Base-by-base conservation (phyloP, 1,140 invertebrate genomes). In the Micrasema minimum region DNA sequence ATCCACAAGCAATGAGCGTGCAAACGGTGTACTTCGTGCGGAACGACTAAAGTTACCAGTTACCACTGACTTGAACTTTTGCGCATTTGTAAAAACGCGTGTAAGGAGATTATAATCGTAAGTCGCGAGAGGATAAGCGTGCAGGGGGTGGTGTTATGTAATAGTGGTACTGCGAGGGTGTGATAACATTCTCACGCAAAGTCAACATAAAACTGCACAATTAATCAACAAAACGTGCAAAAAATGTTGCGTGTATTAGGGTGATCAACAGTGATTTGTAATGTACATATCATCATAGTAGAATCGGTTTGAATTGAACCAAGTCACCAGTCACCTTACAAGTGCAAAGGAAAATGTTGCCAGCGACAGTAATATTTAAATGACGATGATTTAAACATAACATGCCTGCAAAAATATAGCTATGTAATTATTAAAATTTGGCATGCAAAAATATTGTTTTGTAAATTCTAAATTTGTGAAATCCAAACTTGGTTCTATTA, bases 61-160 rank as follows among this genome's bases (percentile, higher is more conserved):
- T 38, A 20, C 45, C 45, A 16, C 11, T 48, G 16, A 10, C 16
- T 16, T 20, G 16, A 20, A 22, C 46, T 48, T 6, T 18, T 14
- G 11, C n/a, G 16, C n/a, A 10, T 20, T 48, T 48, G 18, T 16
- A 48, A 20, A 48, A 48, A 48, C 16, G 20, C 18, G 18, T 48
- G 46, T 20, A 45, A 45, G 43, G 46, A 48, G 46, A 48, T 48
- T 20, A 20, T 48, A 48, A 48, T 48, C 46, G 18, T 48, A 48
- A 48, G 46, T 16, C 46, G n/a, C n/a, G n/a, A n/a, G n/a, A n/a
- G n/a, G 46, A 48, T 48, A 18, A 22, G 7, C n/a, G 16, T 20
- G 20, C 18, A 20, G n/a, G 7, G 18, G 10, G n/a, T 2, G 46
- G 46, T 16, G 46, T 48, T 31, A 31, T 4, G 26, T 31, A 3